Base-by-base conservation (phyloP, 2,113 vertebrate species). In the Odontesthes bonariensis region DNA sequence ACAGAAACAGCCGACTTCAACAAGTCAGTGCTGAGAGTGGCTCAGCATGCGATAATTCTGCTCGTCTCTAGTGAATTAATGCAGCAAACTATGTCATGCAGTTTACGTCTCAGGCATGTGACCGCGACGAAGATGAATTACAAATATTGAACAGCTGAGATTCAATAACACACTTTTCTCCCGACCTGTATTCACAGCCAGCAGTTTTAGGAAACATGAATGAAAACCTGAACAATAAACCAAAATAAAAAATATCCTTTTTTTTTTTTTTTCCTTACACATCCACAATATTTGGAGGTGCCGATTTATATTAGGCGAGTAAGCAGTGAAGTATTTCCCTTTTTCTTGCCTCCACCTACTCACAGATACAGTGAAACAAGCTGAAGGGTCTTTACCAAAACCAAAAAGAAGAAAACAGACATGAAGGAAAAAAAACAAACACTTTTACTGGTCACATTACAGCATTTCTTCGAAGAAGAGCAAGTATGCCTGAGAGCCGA, bases 401-500 rank as follows among this genome's bases (percentile, higher is more conserved):
- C 61, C 16, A 4, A 59, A 68, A 17, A 59, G 57, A 67, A 73
- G 46, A 32, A 68, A 81, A 69, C 19, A 20, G 20, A 56, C 51
- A 56, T 82, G 20, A 16, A 13, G 32, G 42, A 44, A 44, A 44
- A 44, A 44, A 44, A 44, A 44, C 4, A 44, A 65, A 64, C 4
- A 32, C 7, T 49, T 40, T 49, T 2, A 9, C 20, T 40, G 17
- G 68, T 74, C 35, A 31, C 19, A 16, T 89, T 92, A 95, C 38
- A 91, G 90, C 67, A 97, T 86, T 92, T 96, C 96, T 94, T 99
- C 98, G 81, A 98, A 99, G 90, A 99, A 99, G 85, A 99, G 96
- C 91, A 99, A 94, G 88, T 99, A 99, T 0, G 98, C 98, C 94
- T 99, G 98, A 93, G 98, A 96, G 93, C 94, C 95, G 61, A 99